phyloP scores from a whole-genome alignment of 2,888 invertebrate genomes.

The Phyto melanocephala region DNA sequence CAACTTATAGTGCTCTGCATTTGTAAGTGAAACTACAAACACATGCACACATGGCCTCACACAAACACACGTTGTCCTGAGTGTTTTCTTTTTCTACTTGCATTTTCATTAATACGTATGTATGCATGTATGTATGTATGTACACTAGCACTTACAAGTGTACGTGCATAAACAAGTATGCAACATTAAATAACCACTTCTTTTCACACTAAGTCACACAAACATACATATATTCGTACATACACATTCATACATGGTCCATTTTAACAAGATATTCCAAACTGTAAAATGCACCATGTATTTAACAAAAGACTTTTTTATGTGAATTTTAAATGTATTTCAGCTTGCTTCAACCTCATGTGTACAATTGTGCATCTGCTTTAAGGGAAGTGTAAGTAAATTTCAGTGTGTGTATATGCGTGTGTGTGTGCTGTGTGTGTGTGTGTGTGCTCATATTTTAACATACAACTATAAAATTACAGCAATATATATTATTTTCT shows the following conservation, averaged over 20 bases:
- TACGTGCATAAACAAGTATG: neutral
- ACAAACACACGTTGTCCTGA: slow-evolving; percentile 65
- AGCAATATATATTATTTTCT: slow-evolving; percentile 31
- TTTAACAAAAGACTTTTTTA: slow-evolving; percentile 46
- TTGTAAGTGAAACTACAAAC: neutral
- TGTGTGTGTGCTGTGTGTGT: neutral
- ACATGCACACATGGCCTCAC: neutral
- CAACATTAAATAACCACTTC: too few species aligned
- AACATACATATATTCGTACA: neutral
- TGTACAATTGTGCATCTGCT: neutral
- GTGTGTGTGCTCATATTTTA: neutral
- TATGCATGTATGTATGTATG: slow-evolving; percentile 70
- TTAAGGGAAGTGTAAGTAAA: neutral
- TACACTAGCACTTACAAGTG: slow-evolving; percentile 52
- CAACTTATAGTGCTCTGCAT: neutral
- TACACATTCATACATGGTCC: slow-evolving; percentile 1
- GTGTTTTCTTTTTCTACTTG: slow-evolving; percentile 46
- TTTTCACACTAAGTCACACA: too few species aligned
- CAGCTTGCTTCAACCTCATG: slow-evolving; percentile 1
- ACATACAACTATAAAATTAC: slow-evolving; percentile 23
- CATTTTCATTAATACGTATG: slow-evolving; percentile 42
- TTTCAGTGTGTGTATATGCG: neutral
- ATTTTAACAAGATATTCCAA: slow-evolving; percentile 28
- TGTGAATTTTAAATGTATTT: slow-evolving; percentile 38
- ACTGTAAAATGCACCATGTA: slow-evolving; percentile 25